Conservation (phyloP, 2,888 invertebrate species). For the Eremobia ochroleuca region DNA sequence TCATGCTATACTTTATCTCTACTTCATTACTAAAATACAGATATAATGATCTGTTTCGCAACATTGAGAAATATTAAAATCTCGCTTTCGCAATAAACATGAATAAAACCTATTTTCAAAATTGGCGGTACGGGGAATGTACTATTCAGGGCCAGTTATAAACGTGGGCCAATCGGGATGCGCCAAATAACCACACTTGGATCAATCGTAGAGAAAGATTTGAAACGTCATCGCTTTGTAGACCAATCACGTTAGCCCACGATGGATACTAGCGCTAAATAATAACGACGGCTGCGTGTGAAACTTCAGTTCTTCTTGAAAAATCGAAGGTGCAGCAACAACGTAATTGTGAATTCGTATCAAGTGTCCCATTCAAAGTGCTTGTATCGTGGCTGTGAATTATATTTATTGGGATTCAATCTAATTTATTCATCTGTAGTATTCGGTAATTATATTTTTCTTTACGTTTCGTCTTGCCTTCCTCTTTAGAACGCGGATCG, state of each 20-base stretch:
- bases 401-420: constrained; percentile 68
- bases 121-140: constrained; percentile 76
- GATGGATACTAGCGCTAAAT: constrained; percentile 91
- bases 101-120: constrained; percentile 71
- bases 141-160: constrained; percentile 78
- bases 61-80: constrained; percentile 37
- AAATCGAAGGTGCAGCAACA: constrained; percentile 82
- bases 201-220: constrained; percentile 84
- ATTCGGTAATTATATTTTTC: constrained; percentile 75
- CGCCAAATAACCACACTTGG: constrained; percentile 90
- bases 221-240: constrained; percentile 84
- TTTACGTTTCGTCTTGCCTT: constrained; percentile 27
- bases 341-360: constrained; percentile 74
- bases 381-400: constrained; percentile 82
- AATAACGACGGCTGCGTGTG: constrained; percentile 86
- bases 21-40: constrained; percentile 1
- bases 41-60: constrained; percentile 13
- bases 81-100: constrained; percentile 42
- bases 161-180: constrained; percentile 93
- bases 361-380: constrained; percentile 79
- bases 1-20: constrained; percentile 15
- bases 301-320: constrained; percentile 87
- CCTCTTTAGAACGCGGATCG: constrained; percentile 2
- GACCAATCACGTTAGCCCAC: constrained; percentile 91
- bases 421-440: constrained; percentile 65